Conservation (phyloP, 1,140 invertebrate genomes). For the Caenorhabditis elegans region WBcel235 BX284606.5:10047001-10047500, state of each 20-base stretch:
- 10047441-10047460: constrained; percentile 33
- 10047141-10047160: too few species aligned
- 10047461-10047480: constrained; percentile 21
- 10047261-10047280: not conserved
- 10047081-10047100: too few species aligned
- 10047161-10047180: not conserved
- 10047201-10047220: not conserved
- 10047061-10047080: too few species aligned
- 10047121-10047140: too few species aligned
- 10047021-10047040: too few species aligned
- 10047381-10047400: constrained; percentile 25
- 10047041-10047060: too few species aligned
- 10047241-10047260: not conserved
- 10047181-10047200: not conserved
- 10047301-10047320: not conserved
- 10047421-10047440: constrained; percentile 28
- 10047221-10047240: not conserved
- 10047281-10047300: not conserved
- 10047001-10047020: too few species aligned
- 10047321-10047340: not conserved
- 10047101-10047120: too few species aligned
- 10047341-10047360: not conserved
- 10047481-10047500: not conserved
- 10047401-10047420: constrained; percentile 24
- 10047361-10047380: constrained; percentile 23